These are phyloP conservation scores for Lasioglossum malachurum DNA, from an alignment of 2,888 invertebrate species.

Conservation along the genomic window DNA sequence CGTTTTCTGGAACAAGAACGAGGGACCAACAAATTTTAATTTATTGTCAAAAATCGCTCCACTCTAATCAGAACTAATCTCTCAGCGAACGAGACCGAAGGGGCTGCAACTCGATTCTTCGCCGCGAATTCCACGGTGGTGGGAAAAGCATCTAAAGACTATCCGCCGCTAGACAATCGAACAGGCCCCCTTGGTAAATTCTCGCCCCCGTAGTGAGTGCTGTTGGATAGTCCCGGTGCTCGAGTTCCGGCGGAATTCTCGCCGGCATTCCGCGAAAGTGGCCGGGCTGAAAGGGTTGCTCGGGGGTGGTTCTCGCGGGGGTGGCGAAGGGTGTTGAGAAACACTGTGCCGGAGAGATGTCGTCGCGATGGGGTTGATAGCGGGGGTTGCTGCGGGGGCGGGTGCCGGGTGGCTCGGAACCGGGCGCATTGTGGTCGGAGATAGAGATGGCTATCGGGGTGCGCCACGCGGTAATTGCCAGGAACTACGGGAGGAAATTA, in stretches of 20 bases:
- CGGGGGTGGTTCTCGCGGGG: slow-evolving; percentile 22
- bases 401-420: slow-evolving; percentile 57
- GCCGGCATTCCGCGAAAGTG: slow-evolving; percentile 1
- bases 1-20: background rate
- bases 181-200: background rate
- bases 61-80: background rate
- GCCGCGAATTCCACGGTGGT: background rate
- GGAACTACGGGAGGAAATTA: slow-evolving; percentile 84
- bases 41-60: background rate
- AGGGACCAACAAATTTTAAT: background rate
- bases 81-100: background rate
- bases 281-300: background rate
- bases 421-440: slow-evolving; percentile 79
- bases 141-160: background rate
- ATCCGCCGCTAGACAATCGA: background rate
- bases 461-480: slow-evolving; percentile 83
- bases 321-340: slow-evolving; percentile 42
- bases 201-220: background rate
- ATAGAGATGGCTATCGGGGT: slow-evolving; percentile 82
- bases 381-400: background rate
- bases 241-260: background rate
- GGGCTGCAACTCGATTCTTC: background rate
- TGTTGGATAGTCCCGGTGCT: background rate
- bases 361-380: slow-evolving; percentile 55
- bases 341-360: slow-evolving; percentile 56